Percentiles rank a stretch among this genome's conserved stretches.
Evolutionary conservation across 2,888 invertebrate species (phyloP).

Genomic region (Melitaea athalia): DNA sequence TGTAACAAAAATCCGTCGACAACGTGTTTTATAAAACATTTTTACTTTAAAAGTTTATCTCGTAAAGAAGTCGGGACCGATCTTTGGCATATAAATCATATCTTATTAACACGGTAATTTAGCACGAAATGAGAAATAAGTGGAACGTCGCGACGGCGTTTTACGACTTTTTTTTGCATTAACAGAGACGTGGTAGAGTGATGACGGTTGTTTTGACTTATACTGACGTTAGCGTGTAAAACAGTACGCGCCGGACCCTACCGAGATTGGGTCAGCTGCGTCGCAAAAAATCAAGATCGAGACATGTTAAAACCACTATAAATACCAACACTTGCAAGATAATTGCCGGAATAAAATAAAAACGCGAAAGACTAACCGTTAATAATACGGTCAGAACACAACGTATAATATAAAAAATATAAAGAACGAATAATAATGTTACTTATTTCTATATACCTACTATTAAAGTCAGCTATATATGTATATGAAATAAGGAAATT

Average conservation of each 20-base stretch:
- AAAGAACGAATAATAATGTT: too few relatives aligned
- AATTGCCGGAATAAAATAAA: conserved; percentile 24
- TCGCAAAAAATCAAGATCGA: conserved; percentile 31
- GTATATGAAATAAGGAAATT: background rate
- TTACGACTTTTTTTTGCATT: conserved; percentile 47
- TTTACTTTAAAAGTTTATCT: conserved; percentile 5
- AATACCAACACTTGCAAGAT: conserved; percentile 17
- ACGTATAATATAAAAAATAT: background rate
- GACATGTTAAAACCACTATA: conserved; percentile 24
- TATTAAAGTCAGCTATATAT: too few relatives aligned
- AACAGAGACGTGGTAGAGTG: conserved; percentile 58
- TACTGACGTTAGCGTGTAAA: conserved; percentile 69
- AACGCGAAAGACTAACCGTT: background rate
- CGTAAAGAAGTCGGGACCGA: conserved; percentile 26
- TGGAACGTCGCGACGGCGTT: conserved; percentile 47
- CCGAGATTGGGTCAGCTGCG: conserved; percentile 27
- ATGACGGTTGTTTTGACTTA: conserved; percentile 79
- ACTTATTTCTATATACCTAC: too few relatives aligned
- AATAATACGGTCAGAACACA: conserved; percentile 11
- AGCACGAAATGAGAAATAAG: conserved; percentile 56
- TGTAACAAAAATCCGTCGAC: background rate
- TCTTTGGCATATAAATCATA: conserved; percentile 52
- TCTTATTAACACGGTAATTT: conserved; percentile 63
- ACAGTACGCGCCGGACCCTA: conserved; percentile 31
- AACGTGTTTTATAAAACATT: conserved; percentile 4